phyloP scores from a whole-genome alignment of 2,113 vertebrate genomes.

The Elephantulus edwardii region DNA sequence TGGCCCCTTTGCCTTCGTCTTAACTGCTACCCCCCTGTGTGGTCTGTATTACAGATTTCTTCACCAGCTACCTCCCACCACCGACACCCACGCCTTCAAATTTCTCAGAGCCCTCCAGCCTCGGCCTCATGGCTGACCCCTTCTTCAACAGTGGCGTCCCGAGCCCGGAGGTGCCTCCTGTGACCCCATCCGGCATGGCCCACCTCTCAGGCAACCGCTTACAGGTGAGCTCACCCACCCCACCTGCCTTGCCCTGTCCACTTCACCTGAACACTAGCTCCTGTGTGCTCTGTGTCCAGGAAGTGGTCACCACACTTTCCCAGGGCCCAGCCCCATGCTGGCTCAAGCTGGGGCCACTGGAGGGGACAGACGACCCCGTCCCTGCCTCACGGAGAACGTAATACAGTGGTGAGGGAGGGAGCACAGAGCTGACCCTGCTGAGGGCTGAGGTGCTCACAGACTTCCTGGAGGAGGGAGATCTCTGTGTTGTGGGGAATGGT shows the following conservation, averaged over 20 bases:
- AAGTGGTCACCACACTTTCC: background rate
- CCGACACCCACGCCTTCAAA: slow-evolving; percentile 32
- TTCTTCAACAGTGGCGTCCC: slow-evolving; percentile 57
- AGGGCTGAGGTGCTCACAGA: background rate
- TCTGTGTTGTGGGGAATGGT: background rate
- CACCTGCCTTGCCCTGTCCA: background rate
- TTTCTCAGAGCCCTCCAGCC: slow-evolving; percentile 79
- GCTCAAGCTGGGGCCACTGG: background rate
- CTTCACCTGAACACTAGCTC: background rate
- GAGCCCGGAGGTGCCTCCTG: background rate
- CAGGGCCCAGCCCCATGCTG: background rate
- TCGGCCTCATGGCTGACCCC: slow-evolving; percentile 71
- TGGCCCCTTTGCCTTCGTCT: background rate
- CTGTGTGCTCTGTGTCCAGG: background rate
- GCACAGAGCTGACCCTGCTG: background rate
- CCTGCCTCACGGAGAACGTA: background rate
- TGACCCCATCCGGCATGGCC: background rate
- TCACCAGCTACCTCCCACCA: slow-evolving; percentile 73
- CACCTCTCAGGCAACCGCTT: slow-evolving; percentile 52
- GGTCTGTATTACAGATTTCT: slow-evolving; percentile 82
- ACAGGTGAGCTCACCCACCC: slow-evolving; percentile 77
- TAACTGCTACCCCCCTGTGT: background rate
- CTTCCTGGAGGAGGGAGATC: background rate
- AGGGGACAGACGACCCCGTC: background rate
- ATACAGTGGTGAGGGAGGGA: background rate